A percentile compares a stretch with the other conserved stretches of the same genome.
Conservation (phyloP, 2,888 invertebrate genomes). For the Lottia scabra region DNA sequence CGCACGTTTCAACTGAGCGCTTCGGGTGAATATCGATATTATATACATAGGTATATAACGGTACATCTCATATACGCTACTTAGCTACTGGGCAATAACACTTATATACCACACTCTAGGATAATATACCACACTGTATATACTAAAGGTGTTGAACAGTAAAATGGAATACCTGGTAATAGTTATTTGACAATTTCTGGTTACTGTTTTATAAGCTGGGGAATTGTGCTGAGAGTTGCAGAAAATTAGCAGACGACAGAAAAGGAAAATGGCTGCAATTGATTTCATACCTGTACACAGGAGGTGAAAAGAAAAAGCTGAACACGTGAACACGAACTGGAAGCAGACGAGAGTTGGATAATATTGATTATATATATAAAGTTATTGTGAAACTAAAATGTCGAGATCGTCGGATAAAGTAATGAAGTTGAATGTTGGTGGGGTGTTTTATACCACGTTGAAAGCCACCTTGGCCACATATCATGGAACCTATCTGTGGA, state of each 20-base stretch:
- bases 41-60: no score
- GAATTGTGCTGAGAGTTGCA: no score
- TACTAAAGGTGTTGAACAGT: no score
- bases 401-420: conserved; percentile 25
- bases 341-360: not conserved
- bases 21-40: no score
- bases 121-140: no score
- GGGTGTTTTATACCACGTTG: conserved; percentile 52
- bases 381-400: conserved; percentile 6
- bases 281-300: not conserved
- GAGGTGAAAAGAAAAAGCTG: not conserved
- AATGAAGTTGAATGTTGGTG: conserved; percentile 54
- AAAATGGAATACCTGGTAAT: no score
- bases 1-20: no score
- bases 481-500: conserved; percentile 45
- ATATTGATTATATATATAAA: not conserved
- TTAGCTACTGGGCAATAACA: no score
- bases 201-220: no score
- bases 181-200: no score
- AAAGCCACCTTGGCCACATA: conserved; percentile 41
- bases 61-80: no score
- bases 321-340: conserved; percentile 1
- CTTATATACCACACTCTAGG: no score
- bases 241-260: not conserved
- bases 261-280: not conserved